A percentile compares a stretch with the other conserved stretches of the same genome.
These are phyloP conservation scores for Eurosta solidaginis DNA, from an alignment of 1,140 invertebrate genomes.

Conservation along the genomic window DNA sequence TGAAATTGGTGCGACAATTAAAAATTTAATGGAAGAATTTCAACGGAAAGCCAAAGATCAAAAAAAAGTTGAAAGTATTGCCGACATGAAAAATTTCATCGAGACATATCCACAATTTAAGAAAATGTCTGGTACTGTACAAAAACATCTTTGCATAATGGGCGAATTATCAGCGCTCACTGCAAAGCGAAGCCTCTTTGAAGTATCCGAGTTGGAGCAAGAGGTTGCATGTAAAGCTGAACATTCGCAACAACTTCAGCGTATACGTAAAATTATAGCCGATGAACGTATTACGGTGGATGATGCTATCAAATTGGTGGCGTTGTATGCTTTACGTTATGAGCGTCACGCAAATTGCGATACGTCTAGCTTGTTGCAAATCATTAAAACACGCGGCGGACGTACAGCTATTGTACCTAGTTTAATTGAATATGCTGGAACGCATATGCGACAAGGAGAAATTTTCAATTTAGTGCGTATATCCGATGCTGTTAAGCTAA, in stretches of 20 bases:
- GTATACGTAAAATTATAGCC: slow-evolving; percentile 72
- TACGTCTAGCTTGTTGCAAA: slow-evolving; percentile 72
- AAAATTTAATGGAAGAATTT: slow-evolving; percentile 96
- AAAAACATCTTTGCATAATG: slow-evolving; percentile 96
- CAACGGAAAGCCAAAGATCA: slow-evolving; percentile 93
- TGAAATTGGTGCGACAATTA: slow-evolving; percentile 97
- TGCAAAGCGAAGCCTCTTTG: slow-evolving; percentile 76
- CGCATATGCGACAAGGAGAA: slow-evolving; percentile 77
- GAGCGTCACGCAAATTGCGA: slow-evolving; percentile 89
- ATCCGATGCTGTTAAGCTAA: slow-evolving; percentile 87
- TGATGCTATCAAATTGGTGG: slow-evolving; percentile 86
- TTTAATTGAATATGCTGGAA: slow-evolving; percentile 80
- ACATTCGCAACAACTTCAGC: slow-evolving; percentile 84
- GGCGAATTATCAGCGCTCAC: slow-evolving; percentile 91
- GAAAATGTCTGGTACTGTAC: slow-evolving; percentile 98
- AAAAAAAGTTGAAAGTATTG: slow-evolving; percentile 97
- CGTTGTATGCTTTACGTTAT: slow-evolving; percentile 92
- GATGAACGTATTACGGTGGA: slow-evolving; percentile 74
- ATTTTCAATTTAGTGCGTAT: slow-evolving; percentile 73
- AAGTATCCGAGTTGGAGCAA: slow-evolving; percentile 96
- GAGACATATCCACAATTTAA: slow-evolving; percentile 99
- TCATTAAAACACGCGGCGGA: slow-evolving; percentile 73
- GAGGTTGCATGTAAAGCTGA: slow-evolving; percentile 93
- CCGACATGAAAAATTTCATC: slow-evolving; percentile 98
- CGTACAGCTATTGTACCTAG: slow-evolving; percentile 68